phyloP scores from a whole-genome alignment of 2,888 invertebrate species.

The Drosophila subquinaria region DNA sequence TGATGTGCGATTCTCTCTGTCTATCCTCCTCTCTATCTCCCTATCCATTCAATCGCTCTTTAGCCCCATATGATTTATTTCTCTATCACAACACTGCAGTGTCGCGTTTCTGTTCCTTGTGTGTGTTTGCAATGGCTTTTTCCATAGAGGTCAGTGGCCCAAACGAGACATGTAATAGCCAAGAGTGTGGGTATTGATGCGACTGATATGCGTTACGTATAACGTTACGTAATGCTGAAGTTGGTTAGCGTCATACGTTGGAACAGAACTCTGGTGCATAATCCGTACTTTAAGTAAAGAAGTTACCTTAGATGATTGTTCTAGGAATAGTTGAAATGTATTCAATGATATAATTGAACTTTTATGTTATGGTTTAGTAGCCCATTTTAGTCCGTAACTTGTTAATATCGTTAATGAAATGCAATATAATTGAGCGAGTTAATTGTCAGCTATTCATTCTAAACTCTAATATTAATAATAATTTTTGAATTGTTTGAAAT shows the following conservation, averaged over 20 bases:
- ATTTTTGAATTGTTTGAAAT: background rate
- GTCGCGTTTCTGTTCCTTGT: slow-evolving; percentile 18
- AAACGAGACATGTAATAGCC: slow-evolving; percentile 14
- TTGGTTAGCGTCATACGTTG: background rate
- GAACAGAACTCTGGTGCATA: background rate
- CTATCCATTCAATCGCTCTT: background rate
- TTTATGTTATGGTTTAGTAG: no score
- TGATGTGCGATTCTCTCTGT: slow-evolving; percentile 37
- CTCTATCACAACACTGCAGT: slow-evolving; percentile 28
- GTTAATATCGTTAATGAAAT: no score
- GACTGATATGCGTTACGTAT: slow-evolving; percentile 10
- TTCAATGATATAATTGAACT: no score
- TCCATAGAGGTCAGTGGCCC: slow-evolving; percentile 50
- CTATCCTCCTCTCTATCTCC: background rate
- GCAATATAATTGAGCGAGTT: no score
- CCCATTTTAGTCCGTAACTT: background rate
- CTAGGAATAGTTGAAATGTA: background rate
- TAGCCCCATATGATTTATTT: slow-evolving; percentile 40
- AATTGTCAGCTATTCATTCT: no score
- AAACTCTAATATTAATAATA: background rate
- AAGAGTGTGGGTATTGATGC: slow-evolving; percentile 8
- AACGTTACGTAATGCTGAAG: background rate
- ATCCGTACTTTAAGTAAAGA: background rate
- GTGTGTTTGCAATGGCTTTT: slow-evolving; percentile 11
- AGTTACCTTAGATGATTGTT: background rate